A percentile compares a stretch with the other conserved stretches of the same genome.
phyloP scores from a whole-genome alignment of 2,888 invertebrate species.

The Drosophila mimetica region DNA sequence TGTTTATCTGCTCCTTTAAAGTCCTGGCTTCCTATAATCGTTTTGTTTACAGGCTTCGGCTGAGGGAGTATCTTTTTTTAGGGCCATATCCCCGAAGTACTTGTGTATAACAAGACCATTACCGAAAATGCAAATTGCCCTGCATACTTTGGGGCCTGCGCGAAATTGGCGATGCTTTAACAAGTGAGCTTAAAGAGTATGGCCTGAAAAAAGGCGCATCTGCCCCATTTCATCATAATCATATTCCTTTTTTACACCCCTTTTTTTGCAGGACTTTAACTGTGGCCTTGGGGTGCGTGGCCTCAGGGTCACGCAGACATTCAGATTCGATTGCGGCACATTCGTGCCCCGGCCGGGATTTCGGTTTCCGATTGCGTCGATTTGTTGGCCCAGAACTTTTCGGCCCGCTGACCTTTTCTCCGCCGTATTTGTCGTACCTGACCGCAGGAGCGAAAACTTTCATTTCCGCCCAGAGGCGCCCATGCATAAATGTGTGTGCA shows the following conservation, averaged over 20 bases:
- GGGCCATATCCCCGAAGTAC: constrained; percentile 26
- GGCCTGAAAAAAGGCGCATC: background rate
- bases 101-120: constrained; percentile 57
- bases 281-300: constrained; percentile 7
- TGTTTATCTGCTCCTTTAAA: constrained; percentile 25
- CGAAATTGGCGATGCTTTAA: constrained; percentile 16
- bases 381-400: constrained; percentile 46
- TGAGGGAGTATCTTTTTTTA: constrained; percentile 32
- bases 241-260: constrained; percentile 4
- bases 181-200: constrained; percentile 11
- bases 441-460: constrained; percentile 47
- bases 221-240: constrained; percentile 13
- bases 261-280: constrained; percentile 1
- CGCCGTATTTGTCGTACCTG: constrained; percentile 33
- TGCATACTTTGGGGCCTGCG: constrained; percentile 51
- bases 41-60: constrained; percentile 34
- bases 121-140: constrained; percentile 60
- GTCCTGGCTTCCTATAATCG: constrained; percentile 35
- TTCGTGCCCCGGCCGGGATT: constrained; percentile 15
- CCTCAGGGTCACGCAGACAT: constrained; percentile 28
- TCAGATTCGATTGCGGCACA: constrained; percentile 31
- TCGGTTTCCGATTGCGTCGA: constrained; percentile 39
- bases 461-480: constrained; percentile 18
- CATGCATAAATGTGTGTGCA: constrained; percentile 11
- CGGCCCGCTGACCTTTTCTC: constrained; percentile 34